Percentiles rank a stretch among this genome's conserved stretches.
Conservation (phyloP, 2,888 invertebrate genomes). For the Eurois occulta region DNA sequence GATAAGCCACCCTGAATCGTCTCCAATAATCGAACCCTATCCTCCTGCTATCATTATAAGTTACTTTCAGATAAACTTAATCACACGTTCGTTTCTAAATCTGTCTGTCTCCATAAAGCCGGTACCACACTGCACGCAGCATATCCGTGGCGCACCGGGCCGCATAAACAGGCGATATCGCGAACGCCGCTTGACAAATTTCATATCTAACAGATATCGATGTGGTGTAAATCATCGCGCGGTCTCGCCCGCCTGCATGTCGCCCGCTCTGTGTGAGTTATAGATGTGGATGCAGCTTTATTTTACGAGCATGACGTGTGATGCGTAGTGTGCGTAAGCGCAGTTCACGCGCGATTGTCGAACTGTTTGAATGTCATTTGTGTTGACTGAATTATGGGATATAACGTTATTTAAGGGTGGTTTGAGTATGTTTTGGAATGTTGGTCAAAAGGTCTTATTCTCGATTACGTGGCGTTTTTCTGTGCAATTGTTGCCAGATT, state of each 20-base stretch:
- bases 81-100: constrained; percentile 52
- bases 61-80: constrained; percentile 54
- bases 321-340: constrained; percentile 67
- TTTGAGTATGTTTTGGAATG: constrained; percentile 7
- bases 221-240: constrained; percentile 83
- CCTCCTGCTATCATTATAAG: constrained; percentile 43
- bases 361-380: constrained; percentile 59
- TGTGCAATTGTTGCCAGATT: neutral
- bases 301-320: constrained; percentile 72
- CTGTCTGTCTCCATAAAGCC: constrained; percentile 53
- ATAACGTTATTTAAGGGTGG: constrained; percentile 26
- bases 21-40: constrained; percentile 14
- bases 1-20: constrained; percentile 34
- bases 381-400: constrained; percentile 40
- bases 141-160: constrained; percentile 70
- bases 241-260: constrained; percentile 75
- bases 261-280: constrained; percentile 74
- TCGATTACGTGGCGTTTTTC: neutral
- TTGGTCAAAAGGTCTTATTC: neutral
- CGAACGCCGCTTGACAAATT: constrained; percentile 84
- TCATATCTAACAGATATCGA: constrained; percentile 88
- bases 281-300: constrained; percentile 77
- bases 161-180: constrained; percentile 85
- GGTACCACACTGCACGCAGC: constrained; percentile 58
- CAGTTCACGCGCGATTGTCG: constrained; percentile 65